phyloP scores from a whole-genome alignment of 2,888 invertebrate species.

The Chrysolina haemoptera region DNA sequence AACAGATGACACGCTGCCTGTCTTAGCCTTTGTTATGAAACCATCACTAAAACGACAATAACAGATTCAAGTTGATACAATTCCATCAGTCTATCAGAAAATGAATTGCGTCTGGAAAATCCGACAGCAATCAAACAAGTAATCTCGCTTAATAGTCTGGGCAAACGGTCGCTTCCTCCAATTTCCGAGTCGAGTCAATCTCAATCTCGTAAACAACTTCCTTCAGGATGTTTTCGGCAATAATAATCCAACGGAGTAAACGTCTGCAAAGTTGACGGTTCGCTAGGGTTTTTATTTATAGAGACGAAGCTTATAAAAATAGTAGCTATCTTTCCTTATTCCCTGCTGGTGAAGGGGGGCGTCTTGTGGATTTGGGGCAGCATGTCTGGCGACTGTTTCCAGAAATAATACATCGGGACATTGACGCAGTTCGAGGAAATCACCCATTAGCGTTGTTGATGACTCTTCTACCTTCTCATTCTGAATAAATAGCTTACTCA shows the following conservation, averaged over 20 bases:
- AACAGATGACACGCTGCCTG: too few relatives aligned
- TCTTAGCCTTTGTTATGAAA: too few relatives aligned
- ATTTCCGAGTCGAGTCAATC: not conserved
- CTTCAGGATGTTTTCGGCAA: not conserved
- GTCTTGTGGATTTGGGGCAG: slow-evolving; percentile 11
- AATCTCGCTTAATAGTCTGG: not conserved
- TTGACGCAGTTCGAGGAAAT: slow-evolving; percentile 12
- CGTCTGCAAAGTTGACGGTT: slow-evolving; percentile 17
- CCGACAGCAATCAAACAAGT: not conserved
- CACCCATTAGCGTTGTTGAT: slow-evolving; percentile 3
- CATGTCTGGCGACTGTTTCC: slow-evolving; percentile 3
- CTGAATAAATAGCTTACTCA: slow-evolving; percentile 2
- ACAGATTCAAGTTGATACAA: not conserved
- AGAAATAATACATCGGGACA: slow-evolving; percentile 7
- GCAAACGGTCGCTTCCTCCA: slow-evolving; percentile 3
- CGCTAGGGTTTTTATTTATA: slow-evolving; percentile 3
- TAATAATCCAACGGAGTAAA: not conserved
- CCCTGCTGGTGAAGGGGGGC: not conserved
- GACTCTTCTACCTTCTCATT: not conserved
- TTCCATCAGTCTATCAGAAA: not conserved
- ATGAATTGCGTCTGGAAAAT: not conserved
- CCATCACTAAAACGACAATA: too few relatives aligned
- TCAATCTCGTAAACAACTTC: not conserved
- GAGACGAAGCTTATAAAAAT: slow-evolving; percentile 16
- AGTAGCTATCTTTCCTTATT: slow-evolving; percentile 10